Evolutionary conservation across 2,888 invertebrate species (phyloP), one percentile per base, ranked within the genome.

Genomic region (Lepidochrysops patricia): DNA sequence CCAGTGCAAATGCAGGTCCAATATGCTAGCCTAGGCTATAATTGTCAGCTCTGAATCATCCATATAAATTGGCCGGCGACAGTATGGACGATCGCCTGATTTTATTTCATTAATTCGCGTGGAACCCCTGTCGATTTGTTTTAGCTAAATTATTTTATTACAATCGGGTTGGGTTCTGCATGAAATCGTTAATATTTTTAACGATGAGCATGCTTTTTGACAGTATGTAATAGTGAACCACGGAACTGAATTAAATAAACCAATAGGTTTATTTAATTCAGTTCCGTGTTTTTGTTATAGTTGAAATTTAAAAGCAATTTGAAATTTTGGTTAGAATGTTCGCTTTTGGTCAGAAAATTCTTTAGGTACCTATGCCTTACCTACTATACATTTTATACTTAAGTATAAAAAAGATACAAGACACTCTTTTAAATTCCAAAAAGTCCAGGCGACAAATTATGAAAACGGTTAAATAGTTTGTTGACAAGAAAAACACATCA

Each of bases 21-120:
- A 58, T 58, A 58, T 50, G 50, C 58, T 49, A 35, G 37, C 26
- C 57, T 57, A 50, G 58, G 50, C 58, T 58, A 26, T 58, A 58
- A 58, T 50, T 58, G 58, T 86, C 84, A 82, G 75, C 84, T 70
- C 72, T 66, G 86, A 88, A 87, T 89, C 87, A 87, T 77, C 78
- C 70, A 66, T 72, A 85, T 87, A 87, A 86, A 86, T 87, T 79
- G 72, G 63, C 68, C 68, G 70, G 72, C 76, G 80, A 84, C 84
- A 77, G 26, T 13, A 52, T 27, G 78, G 69, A 74, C 78, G 75
- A 77, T 79, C 74, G 77, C 70, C 75, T 76, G 79, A 78, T 83
- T 81, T 82, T 78, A 80, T 83, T 82, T 81, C 80, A 80, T 79
- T 76, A 74, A 74, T 72, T 76, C 54, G 58, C 60, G 49, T 60